Base-by-base conservation (phyloP, 2,888 invertebrate genomes). In the Heteropelma amictum region DNA sequence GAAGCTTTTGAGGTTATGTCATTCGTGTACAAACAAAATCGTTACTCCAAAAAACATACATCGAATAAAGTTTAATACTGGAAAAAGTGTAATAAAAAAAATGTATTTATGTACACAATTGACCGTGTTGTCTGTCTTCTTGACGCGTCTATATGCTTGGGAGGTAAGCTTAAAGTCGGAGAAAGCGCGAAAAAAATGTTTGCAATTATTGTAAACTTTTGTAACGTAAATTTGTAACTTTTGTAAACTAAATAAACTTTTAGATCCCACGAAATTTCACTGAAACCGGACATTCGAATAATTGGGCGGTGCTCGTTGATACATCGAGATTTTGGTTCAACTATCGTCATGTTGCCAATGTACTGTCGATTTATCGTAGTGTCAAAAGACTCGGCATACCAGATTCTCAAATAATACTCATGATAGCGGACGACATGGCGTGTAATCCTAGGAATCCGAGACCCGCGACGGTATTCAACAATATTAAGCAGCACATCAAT, bases 351-450 rank as follows among this genome's bases (percentile, higher is more conserved):
- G 98, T 99, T 28, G 98, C 99, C 2, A 99, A 99, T 89, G 99
- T 99, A 0, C 90, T 99, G 14, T 99, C 99, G 0, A 97, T 99
- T 77, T 99, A 99, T 88, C 93, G 98, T 8, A 98, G 98, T 87
- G 98, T 99, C 0, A 99, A 99, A 90, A 92, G 99, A 12, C 91
- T 99, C 2, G 99, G 99, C n/a, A 99, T 99, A 82, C 99, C 99
- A 0, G 99, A 99, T 89, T 96, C 96, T 69, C 99, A 99, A 89
- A 99, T 99, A 67, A 99, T 99, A 79, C 90, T 99, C 65, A 99
- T 99, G 99, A 94, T 99, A 79, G 99, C 99, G 1, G 99, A 99
- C 90, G 99, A 99, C 87, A 99, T 99, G 98, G 99, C 99, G 0
- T 99, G 99, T 86, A 99, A 99, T 90, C 95, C 98, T 0, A 91